Evolutionary conservation across 2,888 invertebrate species (phyloP).

Genomic region (Hirtodrosophila histrioides): DNA sequence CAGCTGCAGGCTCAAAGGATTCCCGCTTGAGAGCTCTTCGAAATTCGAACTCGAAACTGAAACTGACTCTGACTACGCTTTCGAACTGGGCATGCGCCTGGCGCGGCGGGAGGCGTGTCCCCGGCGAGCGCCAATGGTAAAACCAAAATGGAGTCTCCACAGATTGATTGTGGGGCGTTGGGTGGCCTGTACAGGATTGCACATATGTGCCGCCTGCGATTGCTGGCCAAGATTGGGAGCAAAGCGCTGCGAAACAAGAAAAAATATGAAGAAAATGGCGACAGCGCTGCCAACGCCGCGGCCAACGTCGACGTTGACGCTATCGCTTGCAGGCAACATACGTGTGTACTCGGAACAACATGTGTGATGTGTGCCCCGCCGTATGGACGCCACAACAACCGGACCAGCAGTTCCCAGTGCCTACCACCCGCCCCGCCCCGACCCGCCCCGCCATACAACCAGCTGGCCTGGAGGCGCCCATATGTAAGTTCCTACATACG

Average conservation of each 20-base stretch:
- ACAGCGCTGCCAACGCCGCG: conserved; percentile 17
- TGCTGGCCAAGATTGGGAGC: conserved; percentile 70
- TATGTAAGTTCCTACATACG: conserved; percentile 84
- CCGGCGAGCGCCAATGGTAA: conserved; percentile 79
- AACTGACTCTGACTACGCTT: conserved; percentile 15
- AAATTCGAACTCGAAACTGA: conserved; percentile 51
- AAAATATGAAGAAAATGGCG: conserved; percentile 27
- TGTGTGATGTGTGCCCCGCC: conserved; percentile 85
- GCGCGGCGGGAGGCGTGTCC: conserved; percentile 51
- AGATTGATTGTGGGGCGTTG: conserved; percentile 54
- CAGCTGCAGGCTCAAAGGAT: conserved; percentile 51
- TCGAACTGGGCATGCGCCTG: conserved; percentile 65
- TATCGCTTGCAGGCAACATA: conserved; percentile 84
- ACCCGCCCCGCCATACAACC: not conserved
- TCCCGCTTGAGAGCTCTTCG: not conserved
- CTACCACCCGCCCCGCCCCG: not conserved
- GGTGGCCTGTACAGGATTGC: conserved; percentile 69
- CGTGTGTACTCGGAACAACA: conserved; percentile 83
- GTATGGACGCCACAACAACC: conserved; percentile 81
- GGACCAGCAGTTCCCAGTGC: conserved; percentile 30
- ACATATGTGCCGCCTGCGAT: conserved; percentile 81
- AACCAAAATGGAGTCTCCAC: conserved; percentile 82
- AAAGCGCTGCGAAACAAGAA: not conserved
- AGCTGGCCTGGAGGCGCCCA: conserved; percentile 77
- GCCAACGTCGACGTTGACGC: conserved; percentile 60